Conservation (phyloP, 2,888 invertebrate genomes). For the Epinotia brunnichana region DNA sequence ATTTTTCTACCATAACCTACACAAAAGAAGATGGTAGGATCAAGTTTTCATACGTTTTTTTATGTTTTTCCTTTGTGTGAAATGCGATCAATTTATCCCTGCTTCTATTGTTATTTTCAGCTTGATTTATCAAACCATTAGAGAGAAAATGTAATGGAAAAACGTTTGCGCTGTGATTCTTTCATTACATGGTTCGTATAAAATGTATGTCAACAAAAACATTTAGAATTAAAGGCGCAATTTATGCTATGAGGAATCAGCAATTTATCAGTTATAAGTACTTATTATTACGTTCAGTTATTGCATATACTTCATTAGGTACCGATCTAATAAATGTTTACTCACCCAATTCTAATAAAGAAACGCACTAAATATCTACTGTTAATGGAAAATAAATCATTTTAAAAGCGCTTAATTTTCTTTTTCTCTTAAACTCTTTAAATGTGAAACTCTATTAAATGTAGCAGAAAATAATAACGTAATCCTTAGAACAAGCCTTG, state of each 20-base stretch:
- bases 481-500: not conserved
- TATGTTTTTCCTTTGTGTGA: too few species aligned
- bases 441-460: conserved; percentile 1
- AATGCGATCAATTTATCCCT: too few species aligned
- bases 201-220: too few species aligned
- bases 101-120: too few species aligned
- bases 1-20: too few species aligned
- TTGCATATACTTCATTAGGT: not conserved
- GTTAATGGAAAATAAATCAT: not conserved
- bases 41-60: too few species aligned
- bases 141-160: too few species aligned
- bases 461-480: not conserved
- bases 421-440: not conserved
- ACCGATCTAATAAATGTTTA: not conserved
- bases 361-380: not conserved
- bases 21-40: too few species aligned
- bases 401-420: not conserved
- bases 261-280: not conserved
- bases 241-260: not conserved
- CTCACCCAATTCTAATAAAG: not conserved
- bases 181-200: too few species aligned
- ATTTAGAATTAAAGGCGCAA: too few species aligned
- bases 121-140: too few species aligned
- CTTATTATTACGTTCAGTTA: not conserved
- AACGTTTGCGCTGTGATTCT: too few species aligned